These are phyloP conservation scores for Actinopyga echinites DNA, from an alignment of 53 echinoderm and acorn worm genomes.

Conservation along the genomic window DNA sequence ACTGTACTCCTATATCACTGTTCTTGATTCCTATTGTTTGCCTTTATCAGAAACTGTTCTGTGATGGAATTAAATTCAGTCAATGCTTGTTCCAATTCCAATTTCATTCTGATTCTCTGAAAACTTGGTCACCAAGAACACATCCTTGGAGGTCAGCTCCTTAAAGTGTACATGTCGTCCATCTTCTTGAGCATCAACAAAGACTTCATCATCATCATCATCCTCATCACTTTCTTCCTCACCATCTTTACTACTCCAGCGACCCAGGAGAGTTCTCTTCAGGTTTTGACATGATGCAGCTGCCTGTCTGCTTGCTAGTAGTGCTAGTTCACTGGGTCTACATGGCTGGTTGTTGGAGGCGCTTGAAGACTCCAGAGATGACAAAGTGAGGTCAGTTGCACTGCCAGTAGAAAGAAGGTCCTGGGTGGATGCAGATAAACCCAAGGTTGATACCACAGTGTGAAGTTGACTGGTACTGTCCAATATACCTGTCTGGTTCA, in stretches of 20 bases:
- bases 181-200: constrained; percentile 1
- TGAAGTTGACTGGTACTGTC: neutral
- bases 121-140: constrained; percentile 23
- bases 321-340: constrained; percentile 76
- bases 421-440: constrained; percentile 56
- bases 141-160: constrained; percentile 35
- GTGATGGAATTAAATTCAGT: neutral
- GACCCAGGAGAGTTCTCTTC: constrained; percentile 48
- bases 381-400: constrained; percentile 45
- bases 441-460: constrained; percentile 3
- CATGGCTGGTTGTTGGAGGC: constrained; percentile 57
- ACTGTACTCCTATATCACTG: no score
- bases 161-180: constrained; percentile 40
- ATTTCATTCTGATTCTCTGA: constrained; percentile 12
- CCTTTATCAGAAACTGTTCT: no score
- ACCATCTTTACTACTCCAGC: neutral
- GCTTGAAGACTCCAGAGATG: constrained; percentile 46
- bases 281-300: constrained; percentile 49
- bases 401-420: constrained; percentile 53
- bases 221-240: neutral
- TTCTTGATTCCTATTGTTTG: no score
- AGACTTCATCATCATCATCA: neutral
- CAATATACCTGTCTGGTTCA: neutral
- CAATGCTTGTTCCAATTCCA: neutral
- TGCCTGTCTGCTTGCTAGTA: constrained; percentile 76